Percentiles rank a stretch among this genome's conserved stretches.
Conservation (phyloP, 2,113 vertebrate genomes). For the Sturnira hondurensis region DNA sequence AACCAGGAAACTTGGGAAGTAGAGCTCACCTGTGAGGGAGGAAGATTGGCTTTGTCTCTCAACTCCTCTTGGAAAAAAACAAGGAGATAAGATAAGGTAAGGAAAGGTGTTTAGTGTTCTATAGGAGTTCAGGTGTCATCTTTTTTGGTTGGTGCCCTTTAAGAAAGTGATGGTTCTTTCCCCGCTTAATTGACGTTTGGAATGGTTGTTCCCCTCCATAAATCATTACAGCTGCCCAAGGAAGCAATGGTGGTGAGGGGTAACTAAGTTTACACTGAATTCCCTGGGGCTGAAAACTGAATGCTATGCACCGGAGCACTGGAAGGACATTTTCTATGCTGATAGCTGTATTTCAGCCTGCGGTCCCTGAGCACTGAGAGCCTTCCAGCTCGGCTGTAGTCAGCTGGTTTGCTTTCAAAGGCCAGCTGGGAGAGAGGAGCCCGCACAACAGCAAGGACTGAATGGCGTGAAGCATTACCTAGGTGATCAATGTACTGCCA, state of each 20-base stretch:
- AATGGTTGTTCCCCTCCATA: slow-evolving; percentile 18
- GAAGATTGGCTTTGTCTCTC: neutral
- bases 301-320: slow-evolving; percentile 34
- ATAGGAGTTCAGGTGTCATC: neutral
- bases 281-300: slow-evolving; percentile 30
- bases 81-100: neutral
- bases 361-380: neutral
- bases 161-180: slow-evolving; percentile 17
- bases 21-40: neutral
- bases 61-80: slow-evolving; percentile 5
- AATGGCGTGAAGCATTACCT: slow-evolving; percentile 28
- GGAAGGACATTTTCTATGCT: slow-evolving; percentile 51
- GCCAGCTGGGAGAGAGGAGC: neutral
- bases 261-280: slow-evolving; percentile 12
- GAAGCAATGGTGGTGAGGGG: neutral
- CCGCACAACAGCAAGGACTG: neutral
- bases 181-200: slow-evolving; percentile 39
- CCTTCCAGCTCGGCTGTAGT: slow-evolving; percentile 27
- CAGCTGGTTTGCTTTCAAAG: slow-evolving; percentile 47
- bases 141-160: slow-evolving; percentile 11
- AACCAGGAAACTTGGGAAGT: neutral
- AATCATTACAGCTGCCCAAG: slow-evolving; percentile 33
- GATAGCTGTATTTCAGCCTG: slow-evolving; percentile 50
- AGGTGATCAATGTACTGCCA: slow-evolving; percentile 29
- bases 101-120: slow-evolving; percentile 30